Conservation (phyloP, 2,888 invertebrate genomes). For the Tillus elongatus region DNA sequence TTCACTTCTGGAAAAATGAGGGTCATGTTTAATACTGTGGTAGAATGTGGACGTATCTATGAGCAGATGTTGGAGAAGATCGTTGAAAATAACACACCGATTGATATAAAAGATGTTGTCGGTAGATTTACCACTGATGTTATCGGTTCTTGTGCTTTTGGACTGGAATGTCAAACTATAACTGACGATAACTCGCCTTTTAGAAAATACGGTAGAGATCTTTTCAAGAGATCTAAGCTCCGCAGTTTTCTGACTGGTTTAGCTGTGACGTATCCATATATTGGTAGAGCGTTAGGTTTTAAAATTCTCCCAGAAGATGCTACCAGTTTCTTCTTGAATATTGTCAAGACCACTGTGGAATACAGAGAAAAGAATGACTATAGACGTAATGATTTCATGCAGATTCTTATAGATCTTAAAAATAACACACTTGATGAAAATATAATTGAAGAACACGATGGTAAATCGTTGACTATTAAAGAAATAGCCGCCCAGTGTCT, state of each 20-base stretch:
- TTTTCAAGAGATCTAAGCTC: conserved; percentile 8
- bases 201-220: conserved; percentile 14
- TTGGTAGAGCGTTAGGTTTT: conserved; percentile 17
- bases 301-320: conserved; percentile 20
- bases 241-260: conserved; percentile 4
- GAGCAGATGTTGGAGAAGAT: conserved; percentile 11
- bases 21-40: conserved; percentile 15
- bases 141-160: conserved; percentile 51
- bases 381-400: conserved; percentile 36
- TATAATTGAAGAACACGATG: conserved; percentile 6
- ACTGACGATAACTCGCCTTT: conserved; percentile 44
- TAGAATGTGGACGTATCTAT: conserved; percentile 11
- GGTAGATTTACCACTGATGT: conserved; percentile 51
- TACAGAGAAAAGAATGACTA: conserved; percentile 23
- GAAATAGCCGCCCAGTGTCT: conserved; percentile 36
- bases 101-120: conserved; percentile 41
- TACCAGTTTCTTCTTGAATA: conserved; percentile 24
- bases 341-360: conserved; percentile 25
- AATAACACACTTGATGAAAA: conserved; percentile 12
- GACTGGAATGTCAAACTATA: conserved; percentile 49
- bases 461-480: conserved; percentile 17
- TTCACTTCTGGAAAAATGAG: conserved; percentile 18
- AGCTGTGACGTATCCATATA: conserved; percentile 31
- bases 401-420: conserved; percentile 31
- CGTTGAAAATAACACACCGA: conserved; percentile 6